A percentile compares a stretch with the other conserved stretches of the same genome.
Evolutionary conservation across 1,140 invertebrate species (phyloP).

Genomic region (Drosophila auraria): DNA sequence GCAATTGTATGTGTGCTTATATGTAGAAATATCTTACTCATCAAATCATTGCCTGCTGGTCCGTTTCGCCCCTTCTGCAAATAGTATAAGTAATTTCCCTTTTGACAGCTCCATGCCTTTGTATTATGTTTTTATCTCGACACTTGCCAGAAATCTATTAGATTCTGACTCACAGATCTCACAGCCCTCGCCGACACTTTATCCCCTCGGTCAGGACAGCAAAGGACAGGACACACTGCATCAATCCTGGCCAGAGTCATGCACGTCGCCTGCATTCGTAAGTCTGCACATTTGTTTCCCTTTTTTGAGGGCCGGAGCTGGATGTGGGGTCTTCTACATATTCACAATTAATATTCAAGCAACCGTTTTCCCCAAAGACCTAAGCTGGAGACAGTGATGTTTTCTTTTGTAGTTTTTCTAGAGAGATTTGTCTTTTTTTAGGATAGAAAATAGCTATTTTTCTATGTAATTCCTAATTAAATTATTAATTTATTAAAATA

Average conservation of each 20-base stretch:
- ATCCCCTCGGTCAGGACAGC: neutral
- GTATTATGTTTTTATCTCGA: constrained; percentile 56
- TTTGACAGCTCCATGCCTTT: constrained; percentile 54
- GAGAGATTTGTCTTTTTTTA: no score
- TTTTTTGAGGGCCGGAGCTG: constrained; percentile 26
- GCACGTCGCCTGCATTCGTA: constrained; percentile 81
- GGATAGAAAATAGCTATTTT: neutral
- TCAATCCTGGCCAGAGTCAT: constrained; percentile 45
- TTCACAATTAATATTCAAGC: constrained; percentile 83
- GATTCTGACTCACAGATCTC: constrained; percentile 32
- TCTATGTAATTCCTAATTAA: no score
- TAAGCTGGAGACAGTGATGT: neutral
- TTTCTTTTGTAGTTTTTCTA: neutral
- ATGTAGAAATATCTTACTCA: constrained; percentile 2
- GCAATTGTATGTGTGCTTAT: constrained; percentile 1
- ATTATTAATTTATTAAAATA: neutral
- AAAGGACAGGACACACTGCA: constrained; percentile 32
- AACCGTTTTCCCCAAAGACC: constrained; percentile 58
- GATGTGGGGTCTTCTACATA: constrained; percentile 51
- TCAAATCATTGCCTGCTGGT: constrained; percentile 9
- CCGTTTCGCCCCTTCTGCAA: constrained; percentile 1
- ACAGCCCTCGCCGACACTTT: neutral
- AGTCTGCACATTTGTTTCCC: constrained; percentile 80
- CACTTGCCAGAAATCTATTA: constrained; percentile 72
- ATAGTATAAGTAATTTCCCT: constrained; percentile 48